These are phyloP conservation scores for Drosophila seguyi DNA, from an alignment of 1,140 invertebrate genomes.

Conservation along the genomic window DNA sequence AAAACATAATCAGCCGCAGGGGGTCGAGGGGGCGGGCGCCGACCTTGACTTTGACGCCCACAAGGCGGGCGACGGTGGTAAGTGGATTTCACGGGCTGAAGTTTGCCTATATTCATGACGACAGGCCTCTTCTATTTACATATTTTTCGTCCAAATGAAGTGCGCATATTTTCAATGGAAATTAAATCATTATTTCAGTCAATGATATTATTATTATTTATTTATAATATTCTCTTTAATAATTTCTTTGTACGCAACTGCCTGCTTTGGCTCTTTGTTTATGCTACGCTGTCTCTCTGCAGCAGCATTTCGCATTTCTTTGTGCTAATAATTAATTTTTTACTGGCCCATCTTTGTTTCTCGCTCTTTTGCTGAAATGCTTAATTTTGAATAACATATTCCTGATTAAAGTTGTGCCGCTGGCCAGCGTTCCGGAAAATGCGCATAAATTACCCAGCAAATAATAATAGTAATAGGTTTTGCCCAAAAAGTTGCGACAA, in stretches of 20 bases:
- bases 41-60: constrained; percentile 30
- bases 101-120: background rate
- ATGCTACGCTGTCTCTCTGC: background rate
- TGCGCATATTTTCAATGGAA: constrained; percentile 1
- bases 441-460: constrained; percentile 37
- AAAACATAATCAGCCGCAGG: constrained; percentile 23
- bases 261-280: constrained; percentile 10
- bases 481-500: constrained; percentile 22
- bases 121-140: background rate
- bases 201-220: background rate
- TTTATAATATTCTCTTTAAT: background rate
- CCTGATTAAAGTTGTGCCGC: constrained; percentile 1
- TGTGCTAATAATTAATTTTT: background rate
- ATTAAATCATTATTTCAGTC: constrained; percentile 1
- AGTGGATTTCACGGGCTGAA: background rate
- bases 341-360: background rate
- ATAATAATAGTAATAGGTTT: constrained; percentile 32
- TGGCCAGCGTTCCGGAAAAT: constrained; percentile 8
- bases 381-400: background rate
- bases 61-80: background rate
- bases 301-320: constrained; percentile 5
- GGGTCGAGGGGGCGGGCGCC: background rate
- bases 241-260: constrained; percentile 10
- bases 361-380: background rate
- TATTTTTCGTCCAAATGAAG: background rate